Evolutionary conservation across 2,113 vertebrate species (phyloP).

Genomic region (Rhabdornis inornatus): DNA sequence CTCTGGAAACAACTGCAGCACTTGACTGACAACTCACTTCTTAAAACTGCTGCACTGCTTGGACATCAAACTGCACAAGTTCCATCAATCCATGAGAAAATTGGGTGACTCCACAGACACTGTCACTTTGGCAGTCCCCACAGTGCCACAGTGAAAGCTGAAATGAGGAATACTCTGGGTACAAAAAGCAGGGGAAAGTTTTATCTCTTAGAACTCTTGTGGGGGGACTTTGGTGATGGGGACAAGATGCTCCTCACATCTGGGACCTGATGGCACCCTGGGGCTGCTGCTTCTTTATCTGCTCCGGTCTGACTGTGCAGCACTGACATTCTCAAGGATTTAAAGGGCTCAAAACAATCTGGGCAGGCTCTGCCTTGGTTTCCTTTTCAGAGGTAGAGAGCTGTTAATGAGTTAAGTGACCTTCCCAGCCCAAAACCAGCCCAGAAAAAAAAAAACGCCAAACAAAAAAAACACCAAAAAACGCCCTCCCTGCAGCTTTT

Average conservation of each 20-base stretch:
- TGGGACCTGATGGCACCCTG: background rate
- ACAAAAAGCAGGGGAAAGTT: background rate
- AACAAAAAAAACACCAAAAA: background rate
- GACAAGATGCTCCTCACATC: background rate
- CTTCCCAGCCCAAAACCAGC: background rate
- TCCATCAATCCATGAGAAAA: background rate
- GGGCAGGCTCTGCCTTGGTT: background rate
- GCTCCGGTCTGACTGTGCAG: background rate
- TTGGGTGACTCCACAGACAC: fast-evolving
- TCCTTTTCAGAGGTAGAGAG: background rate
- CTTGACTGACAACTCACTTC: background rate
- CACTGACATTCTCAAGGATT: background rate
- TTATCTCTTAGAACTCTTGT: background rate
- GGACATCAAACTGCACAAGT: background rate
- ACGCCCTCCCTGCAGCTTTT: background rate
- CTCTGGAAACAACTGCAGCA: background rate
- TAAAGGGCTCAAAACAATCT: background rate
- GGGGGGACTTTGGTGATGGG: no score
- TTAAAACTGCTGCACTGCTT: background rate
- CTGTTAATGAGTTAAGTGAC: background rate
- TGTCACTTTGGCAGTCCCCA: background rate
- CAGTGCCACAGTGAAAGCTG: background rate
- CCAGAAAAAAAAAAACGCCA: background rate
- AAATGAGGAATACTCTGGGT: background rate
- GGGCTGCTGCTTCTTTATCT: background rate